Base-by-base conservation (phyloP, 2,888 invertebrate genomes). In the Rhamphomyia laevipes region DNA sequence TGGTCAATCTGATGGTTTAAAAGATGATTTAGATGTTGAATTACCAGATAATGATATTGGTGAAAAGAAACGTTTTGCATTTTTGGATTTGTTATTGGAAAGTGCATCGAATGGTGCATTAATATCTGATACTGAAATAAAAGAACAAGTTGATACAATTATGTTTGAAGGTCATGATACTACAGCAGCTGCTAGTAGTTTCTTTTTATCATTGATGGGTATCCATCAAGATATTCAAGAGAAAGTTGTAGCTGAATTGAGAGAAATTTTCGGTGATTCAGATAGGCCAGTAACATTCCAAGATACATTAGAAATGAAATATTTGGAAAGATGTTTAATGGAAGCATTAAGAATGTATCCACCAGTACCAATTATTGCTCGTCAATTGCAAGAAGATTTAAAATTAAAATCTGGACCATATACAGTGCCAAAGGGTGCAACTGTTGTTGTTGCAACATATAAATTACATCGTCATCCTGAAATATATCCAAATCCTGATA, bases 81-180 rank as follows among this genome's bases (percentile, higher is more conserved):
- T 93, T 72, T 77, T 93, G 57, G 93, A 94, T 70, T 74, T 90
- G 55, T 74, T 93, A 59, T 74, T 93, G 46, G 86, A 88, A 65
- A 80, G 85, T 58, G 78, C 85, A 50, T 81, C 82, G 55, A 84
- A 82, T 51, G 82, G 84, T 10, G 81, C 76, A 48, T 77, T 76
- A 40, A 77, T 87, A 48, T 77, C 80, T 23, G 86, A 87, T 53
- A 78, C 81, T 54, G 87, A 88, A 70, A 84, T 88, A 57, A 82
- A 83, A 59, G 86, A 88, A 63, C 85, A 88, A 76, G 86, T 87
- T 1, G 82, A 86, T 63, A 87, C 86, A 0, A 87, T 88, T 58
- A 87, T 88, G 87, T 86, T 87, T 65, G 84, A 92, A 78, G 86
- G 86, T 41, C 86, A 86, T 63, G 86, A 87, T 59, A 88, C 87